These are phyloP conservation scores for Myocastor coypus DNA, from an alignment of 2,113 vertebrate species.

Conservation along the genomic window DNA sequence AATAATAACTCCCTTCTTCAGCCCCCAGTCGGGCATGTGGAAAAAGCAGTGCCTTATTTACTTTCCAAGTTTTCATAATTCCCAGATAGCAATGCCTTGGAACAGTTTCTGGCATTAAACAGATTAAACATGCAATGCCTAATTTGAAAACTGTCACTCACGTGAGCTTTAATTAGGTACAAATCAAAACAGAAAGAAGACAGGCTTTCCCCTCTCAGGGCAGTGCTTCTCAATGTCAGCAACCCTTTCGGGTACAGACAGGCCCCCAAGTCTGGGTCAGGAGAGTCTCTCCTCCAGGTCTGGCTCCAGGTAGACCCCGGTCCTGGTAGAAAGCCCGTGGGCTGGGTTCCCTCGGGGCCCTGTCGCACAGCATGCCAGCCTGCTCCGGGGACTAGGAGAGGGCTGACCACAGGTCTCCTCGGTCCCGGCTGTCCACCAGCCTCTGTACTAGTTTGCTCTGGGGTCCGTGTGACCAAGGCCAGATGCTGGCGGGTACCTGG, in stretches of 20 bases:
- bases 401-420: accelerated
- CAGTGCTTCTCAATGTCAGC: constrained; percentile 57
- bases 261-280: constrained; percentile 61
- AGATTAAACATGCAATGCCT: constrained; percentile 82
- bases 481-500: background rate
- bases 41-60: constrained; percentile 52
- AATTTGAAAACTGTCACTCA: constrained; percentile 85
- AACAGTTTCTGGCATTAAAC: constrained; percentile 80
- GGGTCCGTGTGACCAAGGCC: too few species aligned
- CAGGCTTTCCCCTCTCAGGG: constrained; percentile 61
- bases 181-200: constrained; percentile 77
- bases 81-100: constrained; percentile 77
- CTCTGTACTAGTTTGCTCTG: too few species aligned
- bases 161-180: constrained; percentile 83
- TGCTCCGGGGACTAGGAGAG: too few species aligned
- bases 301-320: background rate
- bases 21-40: constrained; percentile 59
- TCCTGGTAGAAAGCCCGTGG: background rate
- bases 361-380: accelerated
- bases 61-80: constrained; percentile 76
- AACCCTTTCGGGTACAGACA: constrained; percentile 60
- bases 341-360: accelerated
- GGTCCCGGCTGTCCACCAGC: background rate
- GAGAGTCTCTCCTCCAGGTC: background rate
- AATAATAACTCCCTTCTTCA: constrained; percentile 65